These are phyloP conservation scores for Phorcus lineatus DNA, from an alignment of 2,888 invertebrate species.

Conservation along the genomic window DNA sequence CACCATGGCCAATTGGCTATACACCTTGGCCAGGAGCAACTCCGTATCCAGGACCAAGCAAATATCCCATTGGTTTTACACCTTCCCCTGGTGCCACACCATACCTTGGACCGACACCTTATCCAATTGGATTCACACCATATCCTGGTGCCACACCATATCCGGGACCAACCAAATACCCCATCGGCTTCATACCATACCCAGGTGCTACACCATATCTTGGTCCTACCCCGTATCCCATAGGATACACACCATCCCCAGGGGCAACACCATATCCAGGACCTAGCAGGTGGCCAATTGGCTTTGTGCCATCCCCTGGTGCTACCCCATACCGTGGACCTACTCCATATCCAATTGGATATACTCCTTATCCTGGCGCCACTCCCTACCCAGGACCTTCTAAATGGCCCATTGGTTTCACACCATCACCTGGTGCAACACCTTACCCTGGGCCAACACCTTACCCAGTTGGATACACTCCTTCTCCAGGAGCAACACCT, in stretches of 20 bases:
- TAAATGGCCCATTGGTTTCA: constrained; percentile 27
- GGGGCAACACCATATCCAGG: constrained; percentile 30
- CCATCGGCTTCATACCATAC: constrained; percentile 13
- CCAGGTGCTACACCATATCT: constrained; percentile 27
- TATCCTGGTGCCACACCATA: constrained; percentile 5
- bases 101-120: constrained; percentile 13
- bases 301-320: not conserved
- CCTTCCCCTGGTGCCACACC: constrained; percentile 12
- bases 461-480: constrained; percentile 10
- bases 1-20: constrained; percentile 20
- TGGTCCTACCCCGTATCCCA: constrained; percentile 29
- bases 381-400: constrained; percentile 20
- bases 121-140: constrained; percentile 8
- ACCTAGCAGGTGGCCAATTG: constrained; percentile 34
- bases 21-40: constrained; percentile 8
- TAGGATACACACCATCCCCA: constrained; percentile 22
- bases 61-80: constrained; percentile 1
- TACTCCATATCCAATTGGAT: constrained; percentile 10
- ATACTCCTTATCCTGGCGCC: not conserved
- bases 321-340: constrained; percentile 16
- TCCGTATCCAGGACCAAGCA: not conserved
- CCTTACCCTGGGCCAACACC: constrained; percentile 19
- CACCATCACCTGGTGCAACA: constrained; percentile 2
- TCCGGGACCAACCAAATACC: constrained; percentile 19
- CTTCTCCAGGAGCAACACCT: constrained; percentile 13